phyloP scores from a whole-genome alignment of 2,797 vertebrate species.

The Erpetoichthys calabaricus region DNA sequence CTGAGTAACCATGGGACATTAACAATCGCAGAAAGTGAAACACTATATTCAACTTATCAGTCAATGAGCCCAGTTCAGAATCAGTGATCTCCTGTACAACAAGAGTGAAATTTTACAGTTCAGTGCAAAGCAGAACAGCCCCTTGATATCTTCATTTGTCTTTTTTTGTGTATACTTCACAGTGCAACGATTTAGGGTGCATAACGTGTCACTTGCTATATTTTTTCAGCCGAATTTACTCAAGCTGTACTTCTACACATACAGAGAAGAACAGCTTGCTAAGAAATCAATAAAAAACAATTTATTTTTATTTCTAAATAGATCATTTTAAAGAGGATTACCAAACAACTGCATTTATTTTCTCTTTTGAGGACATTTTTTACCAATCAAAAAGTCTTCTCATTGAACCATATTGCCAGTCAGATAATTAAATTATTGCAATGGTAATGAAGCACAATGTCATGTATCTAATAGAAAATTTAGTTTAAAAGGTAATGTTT shows the following conservation, averaged over 20 bases:
- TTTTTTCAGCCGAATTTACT: constrained; percentile 42
- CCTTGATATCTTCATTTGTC: constrained; percentile 58
- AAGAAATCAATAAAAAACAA: too few species aligned
- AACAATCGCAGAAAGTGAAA: constrained; percentile 58
- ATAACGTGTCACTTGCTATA: constrained; percentile 54
- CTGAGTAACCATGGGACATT: constrained; percentile 75
- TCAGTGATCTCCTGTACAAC: constrained; percentile 46
- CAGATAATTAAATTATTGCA: too few species aligned
- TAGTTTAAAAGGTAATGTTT: too few species aligned
- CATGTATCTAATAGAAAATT: too few species aligned
- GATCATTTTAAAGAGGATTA: too few species aligned
- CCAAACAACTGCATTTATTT: too few species aligned
- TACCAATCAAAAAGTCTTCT: too few species aligned
- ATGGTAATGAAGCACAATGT: too few species aligned
- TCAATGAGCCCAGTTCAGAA: constrained; percentile 45
- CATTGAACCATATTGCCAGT: too few species aligned
- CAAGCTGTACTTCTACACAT: constrained; percentile 47
- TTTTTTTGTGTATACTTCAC: constrained; percentile 53
- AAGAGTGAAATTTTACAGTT: constrained; percentile 57
- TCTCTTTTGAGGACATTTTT: too few species aligned
- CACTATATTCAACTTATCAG: constrained; percentile 49
- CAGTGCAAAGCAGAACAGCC: constrained; percentile 48
- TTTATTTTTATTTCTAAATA: too few species aligned
- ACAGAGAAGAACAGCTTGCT: constrained; percentile 23
- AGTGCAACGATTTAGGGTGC: constrained; percentile 47